A percentile compares a stretch with the other conserved stretches of the same genome.
phyloP scores from a whole-genome alignment of 2,113 vertebrate genomes.

The Lipophrys pholis region DNA sequence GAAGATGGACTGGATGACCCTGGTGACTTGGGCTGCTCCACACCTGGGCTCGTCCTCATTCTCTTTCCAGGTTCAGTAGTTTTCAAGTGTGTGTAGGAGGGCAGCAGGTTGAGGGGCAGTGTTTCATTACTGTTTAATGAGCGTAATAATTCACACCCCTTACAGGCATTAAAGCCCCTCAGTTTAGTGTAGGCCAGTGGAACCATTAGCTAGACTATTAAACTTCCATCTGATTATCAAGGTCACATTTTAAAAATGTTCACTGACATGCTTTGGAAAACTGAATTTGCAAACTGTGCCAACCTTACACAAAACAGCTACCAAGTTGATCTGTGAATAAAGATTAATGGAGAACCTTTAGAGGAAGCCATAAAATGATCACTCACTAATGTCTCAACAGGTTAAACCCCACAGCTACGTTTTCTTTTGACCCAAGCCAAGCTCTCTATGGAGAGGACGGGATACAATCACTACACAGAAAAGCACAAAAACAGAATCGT shows the following conservation, averaged over 20 bases:
- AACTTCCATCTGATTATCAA: slow-evolving; percentile 43
- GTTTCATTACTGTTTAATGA: slow-evolving; percentile 61
- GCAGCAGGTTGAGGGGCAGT: slow-evolving; percentile 45
- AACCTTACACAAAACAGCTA: slow-evolving; percentile 11
- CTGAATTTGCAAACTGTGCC: background rate
- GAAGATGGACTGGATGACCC: too few relatives aligned
- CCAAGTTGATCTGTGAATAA: slow-evolving; percentile 2
- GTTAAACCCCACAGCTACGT: background rate
- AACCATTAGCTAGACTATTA: slow-evolving; percentile 39
- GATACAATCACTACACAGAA: background rate
- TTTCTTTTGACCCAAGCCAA: background rate
- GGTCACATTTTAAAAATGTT: slow-evolving; percentile 25
- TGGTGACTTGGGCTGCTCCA: background rate
- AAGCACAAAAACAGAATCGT: background rate
- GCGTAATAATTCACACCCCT: slow-evolving; percentile 40
- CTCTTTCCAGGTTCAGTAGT: slow-evolving; percentile 24
- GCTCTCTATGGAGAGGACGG: background rate
- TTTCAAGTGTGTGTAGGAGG: slow-evolving; percentile 37
- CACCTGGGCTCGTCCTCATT: background rate
- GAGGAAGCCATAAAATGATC: background rate
- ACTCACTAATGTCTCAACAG: slow-evolving; percentile 1
- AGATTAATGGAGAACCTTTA: background rate
- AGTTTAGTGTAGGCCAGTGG: slow-evolving; percentile 16
- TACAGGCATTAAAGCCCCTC: slow-evolving; percentile 29
- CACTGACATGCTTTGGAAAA: slow-evolving; percentile 35